phyloP scores from a whole-genome alignment of 2,888 invertebrate species.

The Ethmia dodecea region DNA sequence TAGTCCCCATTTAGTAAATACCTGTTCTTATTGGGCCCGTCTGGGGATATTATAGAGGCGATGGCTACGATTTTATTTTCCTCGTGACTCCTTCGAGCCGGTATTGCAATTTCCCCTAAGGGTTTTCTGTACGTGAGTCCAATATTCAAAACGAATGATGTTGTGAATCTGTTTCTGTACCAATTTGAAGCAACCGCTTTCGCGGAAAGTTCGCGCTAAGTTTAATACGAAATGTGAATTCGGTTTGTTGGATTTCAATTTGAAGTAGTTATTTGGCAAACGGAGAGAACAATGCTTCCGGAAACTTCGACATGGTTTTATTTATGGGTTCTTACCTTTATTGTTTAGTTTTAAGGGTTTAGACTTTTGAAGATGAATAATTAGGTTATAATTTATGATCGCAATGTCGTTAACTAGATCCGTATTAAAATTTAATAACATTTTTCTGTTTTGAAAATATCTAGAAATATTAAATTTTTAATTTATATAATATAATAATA shows the following conservation, averaged over 20 bases:
- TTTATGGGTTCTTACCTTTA: not conserved
- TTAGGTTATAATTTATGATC: too few relatives aligned
- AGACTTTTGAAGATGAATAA: too few relatives aligned
- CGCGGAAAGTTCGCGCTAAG: conserved; percentile 42
- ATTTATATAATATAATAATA: too few relatives aligned
- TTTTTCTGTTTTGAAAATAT: too few relatives aligned
- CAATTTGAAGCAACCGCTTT: conserved; percentile 40
- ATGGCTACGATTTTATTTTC: conserved; percentile 63
- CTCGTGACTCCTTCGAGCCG: conserved; percentile 38
- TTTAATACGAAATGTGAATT: conserved; percentile 51
- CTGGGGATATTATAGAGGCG: conserved; percentile 56
- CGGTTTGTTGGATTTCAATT: conserved; percentile 50
- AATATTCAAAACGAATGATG: conserved; percentile 70
- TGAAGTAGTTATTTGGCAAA: conserved; percentile 26
- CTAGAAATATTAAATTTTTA: too few relatives aligned
- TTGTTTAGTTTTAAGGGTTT: not conserved
- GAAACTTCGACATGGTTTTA: too few relatives aligned
- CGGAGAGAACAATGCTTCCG: conserved; percentile 3
- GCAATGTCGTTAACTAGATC: too few relatives aligned
- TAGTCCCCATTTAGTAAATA: conserved; percentile 60
- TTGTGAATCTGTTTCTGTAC: conserved; percentile 60
- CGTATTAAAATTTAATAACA: too few relatives aligned
- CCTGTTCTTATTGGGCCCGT: conserved; percentile 51
- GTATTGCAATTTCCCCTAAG: conserved; percentile 60
- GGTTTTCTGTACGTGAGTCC: conserved; percentile 63